Conservation (phyloP, 2,888 invertebrate species). For the Caenorhabditis virilis region DNA sequence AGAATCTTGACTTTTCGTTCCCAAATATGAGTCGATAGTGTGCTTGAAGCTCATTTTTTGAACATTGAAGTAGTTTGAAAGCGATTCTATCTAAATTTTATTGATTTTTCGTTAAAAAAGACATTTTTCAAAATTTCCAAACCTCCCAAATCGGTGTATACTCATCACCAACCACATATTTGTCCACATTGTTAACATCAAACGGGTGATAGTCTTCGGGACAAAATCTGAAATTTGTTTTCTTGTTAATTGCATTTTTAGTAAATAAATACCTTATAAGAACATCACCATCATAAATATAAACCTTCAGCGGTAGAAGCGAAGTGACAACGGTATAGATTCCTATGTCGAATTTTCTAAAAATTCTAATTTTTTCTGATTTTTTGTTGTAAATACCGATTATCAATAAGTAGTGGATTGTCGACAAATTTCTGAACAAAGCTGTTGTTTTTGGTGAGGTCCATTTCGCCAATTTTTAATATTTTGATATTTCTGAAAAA, state of each 20-base stretch:
- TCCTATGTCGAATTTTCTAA: constrained; percentile 89
- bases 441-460: constrained; percentile 77
- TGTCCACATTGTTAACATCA: constrained; percentile 79
- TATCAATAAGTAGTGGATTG: constrained; percentile 86
- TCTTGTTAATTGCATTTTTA: background rate
- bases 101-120: background rate
- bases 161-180: constrained; percentile 92
- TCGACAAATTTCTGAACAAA: constrained; percentile 91
- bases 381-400: constrained; percentile 72
- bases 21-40: constrained; percentile 79
- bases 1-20: constrained; percentile 76
- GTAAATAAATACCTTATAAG: constrained; percentile 71
- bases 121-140: background rate
- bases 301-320: constrained; percentile 84
- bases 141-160: constrained; percentile 93
- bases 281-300: constrained; percentile 86
- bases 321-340: constrained; percentile 90
- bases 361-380: constrained; percentile 38
- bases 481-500: constrained; percentile 75
- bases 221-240: constrained; percentile 77
- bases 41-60: constrained; percentile 83
- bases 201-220: constrained; percentile 88
- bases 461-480: constrained; percentile 77
- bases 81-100: constrained; percentile 70
- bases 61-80: constrained; percentile 69